Percentiles rank a stretch among this genome's conserved stretches.
Evolutionary conservation across 2,888 invertebrate species (phyloP).

Genomic region (Steromphala cineraria): DNA sequence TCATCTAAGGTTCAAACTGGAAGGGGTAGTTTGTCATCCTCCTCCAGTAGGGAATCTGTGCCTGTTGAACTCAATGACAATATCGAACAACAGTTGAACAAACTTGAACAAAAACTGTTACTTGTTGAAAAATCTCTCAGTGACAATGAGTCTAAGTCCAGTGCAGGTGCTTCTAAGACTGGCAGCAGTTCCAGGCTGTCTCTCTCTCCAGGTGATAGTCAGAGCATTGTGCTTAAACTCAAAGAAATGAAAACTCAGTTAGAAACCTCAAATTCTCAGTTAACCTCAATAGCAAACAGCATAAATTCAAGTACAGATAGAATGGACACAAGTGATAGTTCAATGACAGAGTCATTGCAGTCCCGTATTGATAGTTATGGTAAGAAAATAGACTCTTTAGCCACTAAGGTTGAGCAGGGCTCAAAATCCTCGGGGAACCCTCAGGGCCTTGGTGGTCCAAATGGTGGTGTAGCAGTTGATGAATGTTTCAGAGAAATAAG

Average conservation of each 20-base stretch:
- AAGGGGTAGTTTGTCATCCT: neutral
- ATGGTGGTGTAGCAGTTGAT: slow-evolving; percentile 52
- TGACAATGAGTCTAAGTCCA: neutral
- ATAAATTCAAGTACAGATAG: slow-evolving; percentile 48
- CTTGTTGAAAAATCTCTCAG: slow-evolving; percentile 50
- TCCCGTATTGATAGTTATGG: slow-evolving; percentile 45
- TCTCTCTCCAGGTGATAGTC: slow-evolving; percentile 31
- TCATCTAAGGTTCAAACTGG: slow-evolving; percentile 82
- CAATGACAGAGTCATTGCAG: slow-evolving; percentile 30
- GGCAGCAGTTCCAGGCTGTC: neutral
- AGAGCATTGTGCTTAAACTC: slow-evolving; percentile 47
- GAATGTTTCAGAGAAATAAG: slow-evolving; percentile 57
- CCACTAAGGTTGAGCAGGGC: neutral
- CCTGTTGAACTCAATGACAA: slow-evolving; percentile 40
- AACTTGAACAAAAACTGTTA: slow-evolving; percentile 57
- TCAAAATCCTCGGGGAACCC: neutral
- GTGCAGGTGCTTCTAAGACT: neutral
- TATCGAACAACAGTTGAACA: slow-evolving; percentile 55
- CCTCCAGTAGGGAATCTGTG: neutral
- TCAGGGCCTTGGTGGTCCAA: slow-evolving; percentile 17
- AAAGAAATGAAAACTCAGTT: slow-evolving; percentile 61
- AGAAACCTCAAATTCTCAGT: slow-evolving; percentile 50
- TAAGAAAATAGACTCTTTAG: slow-evolving; percentile 53
- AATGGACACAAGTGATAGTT: slow-evolving; percentile 40
- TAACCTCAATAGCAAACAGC: slow-evolving; percentile 27